Conservation (phyloP, 2,113 vertebrate species). For the Myocastor coypus region DNA sequence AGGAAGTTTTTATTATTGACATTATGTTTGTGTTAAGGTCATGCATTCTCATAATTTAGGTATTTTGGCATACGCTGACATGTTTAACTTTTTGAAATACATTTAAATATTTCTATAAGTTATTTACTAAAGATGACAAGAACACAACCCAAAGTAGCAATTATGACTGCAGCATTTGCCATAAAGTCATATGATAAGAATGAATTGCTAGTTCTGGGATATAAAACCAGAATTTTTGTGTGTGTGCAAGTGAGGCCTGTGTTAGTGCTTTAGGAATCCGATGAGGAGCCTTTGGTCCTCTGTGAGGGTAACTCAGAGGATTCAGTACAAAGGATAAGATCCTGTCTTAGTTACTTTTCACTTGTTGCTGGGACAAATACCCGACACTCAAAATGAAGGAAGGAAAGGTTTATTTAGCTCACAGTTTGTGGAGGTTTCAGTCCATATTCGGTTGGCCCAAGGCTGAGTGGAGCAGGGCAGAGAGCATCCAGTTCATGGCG, state of each 20-base stretch:
- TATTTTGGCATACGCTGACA: conserved; percentile 65
- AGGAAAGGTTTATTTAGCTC: too few species aligned
- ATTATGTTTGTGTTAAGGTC: conserved; percentile 72
- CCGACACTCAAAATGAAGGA: too few species aligned
- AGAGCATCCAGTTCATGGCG: too few species aligned
- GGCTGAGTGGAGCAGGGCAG: too few species aligned
- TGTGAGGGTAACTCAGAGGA: neutral
- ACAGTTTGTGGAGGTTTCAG: too few species aligned
- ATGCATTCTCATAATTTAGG: conserved; percentile 57
- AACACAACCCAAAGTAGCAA: neutral
- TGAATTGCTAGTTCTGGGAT: neutral
- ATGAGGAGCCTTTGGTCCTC: neutral
- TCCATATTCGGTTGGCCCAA: too few species aligned
- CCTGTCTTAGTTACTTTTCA: too few species aligned
- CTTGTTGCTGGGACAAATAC: too few species aligned
- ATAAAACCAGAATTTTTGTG: neutral
- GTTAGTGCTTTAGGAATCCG: neutral
- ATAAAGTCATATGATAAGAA: neutral
- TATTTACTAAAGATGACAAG: conserved; percentile 32
- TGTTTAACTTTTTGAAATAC: conserved; percentile 62
- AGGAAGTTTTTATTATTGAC: conserved; percentile 62
- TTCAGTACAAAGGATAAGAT: neutral
- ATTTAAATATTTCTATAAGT: conserved; percentile 70
- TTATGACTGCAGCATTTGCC: neutral
- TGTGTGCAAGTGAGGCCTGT: neutral